Percentiles rank a stretch among this genome's conserved stretches.
Conservation (phyloP, 2,113 vertebrate species). For the Thomomys bottae region DNA sequence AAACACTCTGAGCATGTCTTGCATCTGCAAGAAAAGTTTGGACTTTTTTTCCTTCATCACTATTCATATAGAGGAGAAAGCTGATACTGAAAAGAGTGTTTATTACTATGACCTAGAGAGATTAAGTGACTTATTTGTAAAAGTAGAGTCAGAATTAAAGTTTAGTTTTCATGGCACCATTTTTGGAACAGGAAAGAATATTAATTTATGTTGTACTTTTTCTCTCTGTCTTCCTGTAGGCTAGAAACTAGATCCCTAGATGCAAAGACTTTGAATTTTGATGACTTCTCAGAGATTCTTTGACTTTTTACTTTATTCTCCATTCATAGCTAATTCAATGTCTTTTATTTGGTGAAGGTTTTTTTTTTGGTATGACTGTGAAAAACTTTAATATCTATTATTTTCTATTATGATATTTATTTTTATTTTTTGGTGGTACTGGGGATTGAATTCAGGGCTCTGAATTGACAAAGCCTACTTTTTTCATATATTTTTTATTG, state of each 20-base stretch:
- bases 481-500: too few species aligned
- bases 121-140: background rate
- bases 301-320: background rate
- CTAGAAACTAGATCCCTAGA: background rate
- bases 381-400: background rate
- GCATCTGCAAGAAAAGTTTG: background rate
- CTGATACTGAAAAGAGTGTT: background rate
- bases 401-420: constrained; percentile 29
- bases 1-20: background rate
- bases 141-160: background rate
- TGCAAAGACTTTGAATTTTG: background rate
- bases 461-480: too few species aligned
- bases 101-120: background rate
- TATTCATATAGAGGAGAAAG: background rate
- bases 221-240: too few species aligned
- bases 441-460: too few species aligned
- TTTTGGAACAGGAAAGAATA: background rate
- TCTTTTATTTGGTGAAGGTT: background rate
- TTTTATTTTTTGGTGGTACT: too few species aligned
- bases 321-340: background rate
- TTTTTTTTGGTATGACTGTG: background rate
- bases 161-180: background rate
- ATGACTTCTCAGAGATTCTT: background rate
- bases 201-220: background rate
- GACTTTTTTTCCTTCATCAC: background rate